Base-by-base conservation (phyloP, 1,140 invertebrate genomes). In the Microplitis demolitor region DNA sequence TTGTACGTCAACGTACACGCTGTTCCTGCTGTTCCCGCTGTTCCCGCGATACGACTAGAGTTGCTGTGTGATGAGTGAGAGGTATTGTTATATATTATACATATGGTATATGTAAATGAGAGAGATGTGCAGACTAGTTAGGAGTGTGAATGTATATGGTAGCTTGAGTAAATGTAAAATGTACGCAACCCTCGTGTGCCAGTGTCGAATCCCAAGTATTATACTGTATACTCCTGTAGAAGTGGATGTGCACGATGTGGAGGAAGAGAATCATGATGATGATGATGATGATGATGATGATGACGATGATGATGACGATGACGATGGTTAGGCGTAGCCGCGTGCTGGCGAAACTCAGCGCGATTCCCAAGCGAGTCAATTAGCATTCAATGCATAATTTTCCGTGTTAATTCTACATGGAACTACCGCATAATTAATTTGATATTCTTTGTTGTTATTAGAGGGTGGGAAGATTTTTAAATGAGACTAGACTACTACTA, bases 301-400 rank as follows among this genome's bases (percentile, higher is more conserved):
- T 35, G 60, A 13, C 63, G 60, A n/a, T 53, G 39, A 3, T 9
- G 69, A 34, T 35, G 34, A 35, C 34, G 61, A 33, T 4, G 37
- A 39, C 9, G 3, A 39, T 45, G 39, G 39, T 45, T 45, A 45
- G 56, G 56, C 51, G 16, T n/a, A 54, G 51, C 51, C 34, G 24
- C 61, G 68, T 51, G 69, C 24, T 24, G 24, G 61, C 35, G 70
- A 58, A 66, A 66, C 53, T 66, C 50, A 5, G 39, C 6, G 1
- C 51, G 24, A 72, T 72, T 72, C 64, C 71, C 71, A 72, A 54
- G 71, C 71, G 64, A 45, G 16, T 72, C 56, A 72, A 72, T 72
- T 72, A 72, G 56, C 71, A 72, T 72, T 72, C 71, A 72, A 72
- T 72, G 54, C 71, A 72, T 72, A 72, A 72, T 67, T 72, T 72